Evolutionary conservation across 2,113 vertebrate genomes (phyloP), one percentile per base, ranked within the genome.

Genomic region (Chloebia gouldiae): DNA sequence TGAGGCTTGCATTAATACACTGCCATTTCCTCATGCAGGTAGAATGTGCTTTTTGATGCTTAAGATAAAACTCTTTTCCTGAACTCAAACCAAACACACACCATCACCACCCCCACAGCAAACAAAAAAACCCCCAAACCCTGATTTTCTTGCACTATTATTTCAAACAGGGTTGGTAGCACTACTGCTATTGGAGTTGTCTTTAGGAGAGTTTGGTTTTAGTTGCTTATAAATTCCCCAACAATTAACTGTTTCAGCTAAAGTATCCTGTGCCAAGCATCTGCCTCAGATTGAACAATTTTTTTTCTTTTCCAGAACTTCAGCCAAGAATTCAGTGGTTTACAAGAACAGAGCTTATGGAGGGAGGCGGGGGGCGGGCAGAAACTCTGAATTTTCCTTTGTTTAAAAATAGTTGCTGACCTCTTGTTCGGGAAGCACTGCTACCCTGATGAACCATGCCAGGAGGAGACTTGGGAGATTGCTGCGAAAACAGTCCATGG

Each of bases 241-340:
- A 4, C 24, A 21, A 27, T 90, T 95, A 91, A 92, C 82, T 92
- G 39, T 93, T 94, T 93, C 51, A 81, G 80, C 68, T 92, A 2
- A 66, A 88, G 76, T 50, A 47, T 9, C 75, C 27, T 1, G 8
- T 81, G 81, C 89, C 81, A 81, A 72, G 81, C 70, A 85, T 95
- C 77, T 96, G 91, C 80, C 84, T 92, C 31, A 50, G 61, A 84
- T 68, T 68, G 91, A 91, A 80, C 45, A 42, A 3, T 12, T 76
- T 81, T 80, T 82, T 89, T 81, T 59, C 27, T 83, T 94, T 94
- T 85, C 57, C 66, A 82, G 13, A 82, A 50, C 81, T 80, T 95
- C 63, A 90, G 81, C 75, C 61, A 92, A 90, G 81, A 90, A 81
- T 86, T 95, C 79, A 72, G 63, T 81, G 79, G 63, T 88, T 96